Base-by-base conservation (phyloP, 53 echinoderm and acorn worm species). In the Holothuria scabra region DNA sequence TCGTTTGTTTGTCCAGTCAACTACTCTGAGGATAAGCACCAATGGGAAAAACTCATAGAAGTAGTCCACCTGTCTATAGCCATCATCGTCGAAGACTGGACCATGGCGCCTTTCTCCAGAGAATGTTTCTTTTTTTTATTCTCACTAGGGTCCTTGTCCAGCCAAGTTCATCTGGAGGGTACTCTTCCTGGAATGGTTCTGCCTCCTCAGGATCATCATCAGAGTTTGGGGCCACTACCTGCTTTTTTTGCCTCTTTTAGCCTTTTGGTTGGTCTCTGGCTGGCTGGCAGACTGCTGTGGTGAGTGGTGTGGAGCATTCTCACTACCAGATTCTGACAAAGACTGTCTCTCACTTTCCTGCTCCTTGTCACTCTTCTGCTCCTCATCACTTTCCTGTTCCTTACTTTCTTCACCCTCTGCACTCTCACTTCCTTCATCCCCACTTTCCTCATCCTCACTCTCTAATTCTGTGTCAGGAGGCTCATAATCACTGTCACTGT, bases 1-100 rank as follows among this genome's bases (percentile, higher is more conserved):
- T 14, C 56, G 69, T 35, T 44, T 14, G 74, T 87, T 87, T 11
- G 87, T 87, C 83, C 87, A 82, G 26, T 58, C 60, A 25, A 62
- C 83, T 41, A 82, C 82, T 8, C 28, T 64, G 31, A 29, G 28
- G 20, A 64, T 29, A 10, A 24, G 65, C 28, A 28, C 0, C 65
- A 64, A 5, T 3, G 22, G 65, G 30, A 63, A 64, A 64, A 64
- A 64, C 20, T 64, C 24, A 18, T 49, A 57, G 29, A 87, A 87
- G 66, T 67, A 79, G 23, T 66, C 9, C 19, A 79, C 64, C 22
- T 56, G 52, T 10, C 37, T 49, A 21, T 38, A 34, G 34, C 46
- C 28, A 31, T 64, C 10, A 0, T 28, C 22, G 11, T 60, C 31
- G 76, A 76, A 85, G 61, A 33, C 21, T 82, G 37, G 85, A 60